These are phyloP conservation scores for Bombus sylvicola DNA, from an alignment of 1,140 invertebrate species.

Conservation along the genomic window DNA sequence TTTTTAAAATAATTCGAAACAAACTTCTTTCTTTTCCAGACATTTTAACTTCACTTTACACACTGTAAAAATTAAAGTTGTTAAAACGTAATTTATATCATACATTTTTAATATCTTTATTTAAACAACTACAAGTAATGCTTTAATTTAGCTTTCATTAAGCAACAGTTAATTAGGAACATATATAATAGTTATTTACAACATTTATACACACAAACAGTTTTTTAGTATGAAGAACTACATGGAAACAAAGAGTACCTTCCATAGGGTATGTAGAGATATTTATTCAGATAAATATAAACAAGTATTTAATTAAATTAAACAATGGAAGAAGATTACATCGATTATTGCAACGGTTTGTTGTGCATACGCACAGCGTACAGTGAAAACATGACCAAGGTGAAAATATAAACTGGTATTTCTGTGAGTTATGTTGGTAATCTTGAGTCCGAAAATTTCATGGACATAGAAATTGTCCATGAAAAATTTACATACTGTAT, in stretches of 20 bases:
- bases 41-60: slow-evolving; percentile 60
- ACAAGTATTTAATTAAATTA: not conserved
- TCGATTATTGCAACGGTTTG: too few relatives aligned
- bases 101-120: not conserved
- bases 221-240: not conserved
- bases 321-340: not conserved
- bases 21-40: slow-evolving; percentile 71
- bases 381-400: not conserved
- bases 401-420: not conserved
- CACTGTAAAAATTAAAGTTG: not conserved
- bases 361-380: too few relatives aligned
- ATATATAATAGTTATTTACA: not conserved
- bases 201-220: not conserved
- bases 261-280: not conserved
- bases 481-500: not conserved
- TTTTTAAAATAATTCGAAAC: slow-evolving; percentile 81
- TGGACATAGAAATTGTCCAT: too few relatives aligned
- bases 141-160: not conserved
- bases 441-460: not conserved
- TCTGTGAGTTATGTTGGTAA: not conserved
- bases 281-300: not conserved
- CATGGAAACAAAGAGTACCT: not conserved
- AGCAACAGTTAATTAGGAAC: not conserved
- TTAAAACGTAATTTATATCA: not conserved
- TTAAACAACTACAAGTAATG: not conserved